These are phyloP conservation scores for Ammodytes dubius DNA, from an alignment of 2,113 vertebrate genomes.

Conservation along the genomic window DNA sequence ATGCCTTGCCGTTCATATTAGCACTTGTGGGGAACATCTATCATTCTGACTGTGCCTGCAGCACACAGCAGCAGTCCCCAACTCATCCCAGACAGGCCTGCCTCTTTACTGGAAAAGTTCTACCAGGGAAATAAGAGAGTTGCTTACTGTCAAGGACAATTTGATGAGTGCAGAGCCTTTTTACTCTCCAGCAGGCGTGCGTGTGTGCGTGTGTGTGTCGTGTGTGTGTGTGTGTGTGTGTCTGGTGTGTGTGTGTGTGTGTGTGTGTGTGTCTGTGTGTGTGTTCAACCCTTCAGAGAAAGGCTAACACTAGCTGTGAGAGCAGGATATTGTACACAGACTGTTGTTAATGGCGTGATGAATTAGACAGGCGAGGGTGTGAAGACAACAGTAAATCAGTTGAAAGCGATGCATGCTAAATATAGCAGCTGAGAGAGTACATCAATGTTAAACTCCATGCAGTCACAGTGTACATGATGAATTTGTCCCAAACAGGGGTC, in stretches of 20 bases:
- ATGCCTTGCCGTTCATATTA: conserved; percentile 72
- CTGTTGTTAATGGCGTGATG: conserved; percentile 17
- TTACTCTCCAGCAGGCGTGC: conserved; percentile 44
- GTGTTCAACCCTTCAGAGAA: conserved; percentile 51
- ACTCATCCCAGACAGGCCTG: conserved; percentile 4
- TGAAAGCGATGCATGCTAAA: conserved; percentile 6
- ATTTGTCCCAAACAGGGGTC: not conserved
- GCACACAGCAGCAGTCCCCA: conserved; percentile 14
- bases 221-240: no score
- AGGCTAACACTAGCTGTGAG: conserved; percentile 12
- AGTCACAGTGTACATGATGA: not conserved
- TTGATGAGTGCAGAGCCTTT: conserved; percentile 46
- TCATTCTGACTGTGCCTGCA: conserved; percentile 71
- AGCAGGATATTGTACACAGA: conserved; percentile 31
- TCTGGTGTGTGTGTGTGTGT: no score
- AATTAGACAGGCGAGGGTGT: conserved; percentile 10
- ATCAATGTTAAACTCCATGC: not conserved
- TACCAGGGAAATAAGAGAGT: conserved; percentile 49
- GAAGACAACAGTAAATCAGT: not conserved
- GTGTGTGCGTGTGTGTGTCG: not conserved
- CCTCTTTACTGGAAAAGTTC: conserved; percentile 56
- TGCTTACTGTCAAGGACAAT: conserved; percentile 61
- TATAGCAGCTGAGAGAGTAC: not conserved
- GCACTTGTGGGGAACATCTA: conserved; percentile 79
- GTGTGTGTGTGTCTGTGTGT: conserved; percentile 6